These are phyloP conservation scores for Camponotus fellah DNA, from an alignment of 2,888 invertebrate genomes.

Conservation along the genomic window DNA sequence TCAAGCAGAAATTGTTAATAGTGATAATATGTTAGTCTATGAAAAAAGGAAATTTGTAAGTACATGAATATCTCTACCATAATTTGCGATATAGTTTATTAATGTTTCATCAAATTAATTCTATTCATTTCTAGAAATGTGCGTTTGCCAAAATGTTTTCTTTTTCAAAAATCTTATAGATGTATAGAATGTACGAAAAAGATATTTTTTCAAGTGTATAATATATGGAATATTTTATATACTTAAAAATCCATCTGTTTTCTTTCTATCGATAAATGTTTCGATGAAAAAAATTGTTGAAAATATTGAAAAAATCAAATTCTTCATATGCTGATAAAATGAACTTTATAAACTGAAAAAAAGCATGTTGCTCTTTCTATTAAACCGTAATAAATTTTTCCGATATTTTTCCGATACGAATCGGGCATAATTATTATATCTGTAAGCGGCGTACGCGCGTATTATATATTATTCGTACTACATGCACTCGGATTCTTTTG, in stretches of 20 bases:
- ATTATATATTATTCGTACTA: slow-evolving; percentile 21
- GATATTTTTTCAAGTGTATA: too few relatives aligned
- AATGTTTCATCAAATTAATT: background rate
- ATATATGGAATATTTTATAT: background rate
- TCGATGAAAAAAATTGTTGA: background rate
- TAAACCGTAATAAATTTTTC: background rate
- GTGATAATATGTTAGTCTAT: slow-evolving; percentile 33
- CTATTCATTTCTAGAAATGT: background rate
- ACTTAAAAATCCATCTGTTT: background rate
- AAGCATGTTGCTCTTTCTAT: background rate
- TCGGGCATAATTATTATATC: background rate
- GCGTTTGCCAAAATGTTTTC: background rate
- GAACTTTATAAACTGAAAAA: background rate
- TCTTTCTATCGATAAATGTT: background rate
- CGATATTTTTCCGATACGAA: background rate
- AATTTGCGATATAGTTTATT: background rate
- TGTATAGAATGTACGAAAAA: background rate
- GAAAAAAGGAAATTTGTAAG: background rate
- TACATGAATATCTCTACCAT: background rate
- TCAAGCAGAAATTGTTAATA: slow-evolving; percentile 77
- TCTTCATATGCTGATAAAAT: background rate
- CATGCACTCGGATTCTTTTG: slow-evolving; percentile 33
- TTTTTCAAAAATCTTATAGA: background rate
- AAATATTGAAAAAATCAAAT: background rate
- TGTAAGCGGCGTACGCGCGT: slow-evolving; percentile 6